phyloP scores from a whole-genome alignment of 1,140 invertebrate species.

The Polypedilum vanderplanki region DNA sequence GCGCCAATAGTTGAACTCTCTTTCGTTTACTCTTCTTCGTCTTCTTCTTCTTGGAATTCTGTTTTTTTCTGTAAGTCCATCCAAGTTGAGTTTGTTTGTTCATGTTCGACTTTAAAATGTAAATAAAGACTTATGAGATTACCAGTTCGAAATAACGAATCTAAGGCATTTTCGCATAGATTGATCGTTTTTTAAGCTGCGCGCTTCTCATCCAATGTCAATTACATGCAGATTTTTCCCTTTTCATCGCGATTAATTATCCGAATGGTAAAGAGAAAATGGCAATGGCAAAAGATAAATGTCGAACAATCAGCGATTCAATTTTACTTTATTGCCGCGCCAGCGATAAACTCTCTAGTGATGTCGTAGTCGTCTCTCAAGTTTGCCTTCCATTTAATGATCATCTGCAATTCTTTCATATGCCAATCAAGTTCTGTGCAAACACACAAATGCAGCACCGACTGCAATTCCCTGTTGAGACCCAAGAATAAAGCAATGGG shows the following conservation, averaged over 20 bases:
- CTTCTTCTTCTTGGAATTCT: too few species aligned
- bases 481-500: background rate
- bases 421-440: conserved; percentile 10
- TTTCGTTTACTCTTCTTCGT: too few species aligned
- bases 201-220: background rate
- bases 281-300: background rate
- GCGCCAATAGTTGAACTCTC: background rate
- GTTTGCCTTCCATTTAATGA: conserved; percentile 12
- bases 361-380: background rate
- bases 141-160: background rate
- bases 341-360: background rate
- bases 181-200: background rate
- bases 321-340: background rate
- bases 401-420: conserved; percentile 13
- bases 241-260: background rate
- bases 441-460: background rate
- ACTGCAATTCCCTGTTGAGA: background rate
- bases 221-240: background rate
- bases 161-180: background rate
- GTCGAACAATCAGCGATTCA: background rate
- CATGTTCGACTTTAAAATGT: background rate
- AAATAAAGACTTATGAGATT: conserved; percentile 3
- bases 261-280: background rate
- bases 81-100: too few species aligned
- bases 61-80: too few species aligned